Percentiles rank a stretch among this genome's conserved stretches.
Evolutionary conservation across 64 coral and sea anemone species (phyloP).

Genomic region (Pocillopora verrucosa): DNA sequence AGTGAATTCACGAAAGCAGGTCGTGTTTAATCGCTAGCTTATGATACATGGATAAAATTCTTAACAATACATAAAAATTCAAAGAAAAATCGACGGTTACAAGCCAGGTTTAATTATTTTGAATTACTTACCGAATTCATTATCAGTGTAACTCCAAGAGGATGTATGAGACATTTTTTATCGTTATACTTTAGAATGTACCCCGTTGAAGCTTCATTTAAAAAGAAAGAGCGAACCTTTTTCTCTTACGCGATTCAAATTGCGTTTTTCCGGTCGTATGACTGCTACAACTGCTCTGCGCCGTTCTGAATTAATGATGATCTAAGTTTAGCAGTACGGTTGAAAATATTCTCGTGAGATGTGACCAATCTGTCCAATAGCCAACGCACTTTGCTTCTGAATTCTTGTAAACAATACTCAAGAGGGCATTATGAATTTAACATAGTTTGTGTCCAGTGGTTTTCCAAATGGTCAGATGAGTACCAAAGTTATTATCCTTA

Average conservation of each 20-base stretch:
- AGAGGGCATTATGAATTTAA: slow-evolving; percentile 40
- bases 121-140: slow-evolving; percentile 71
- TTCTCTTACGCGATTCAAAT: not conserved
- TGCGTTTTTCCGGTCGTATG: not conserved
- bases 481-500: not conserved
- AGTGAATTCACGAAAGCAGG: not conserved
- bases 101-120: not conserved
- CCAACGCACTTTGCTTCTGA: not conserved
- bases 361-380: slow-evolving; percentile 15
- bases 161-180: slow-evolving; percentile 23
- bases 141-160: slow-evolving; percentile 81
- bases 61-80: not conserved
- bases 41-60: not conserved
- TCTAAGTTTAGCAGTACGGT: not conserved
- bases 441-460: not conserved
- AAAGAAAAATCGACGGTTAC: not conserved
- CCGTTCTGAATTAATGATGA: slow-evolving; percentile 23
- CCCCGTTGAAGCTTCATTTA: no score
- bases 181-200: not conserved
- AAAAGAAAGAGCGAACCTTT: not conserved
- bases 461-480: not conserved
- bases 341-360: not conserved
- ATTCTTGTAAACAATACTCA: slow-evolving; percentile 33
- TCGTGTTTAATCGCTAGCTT: not conserved
- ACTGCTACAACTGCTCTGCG: not conserved